Evolutionary conservation across 2,888 invertebrate species (phyloP), one percentile per base, ranked within the genome.

Genomic region (Perithous albicinctus): DNA sequence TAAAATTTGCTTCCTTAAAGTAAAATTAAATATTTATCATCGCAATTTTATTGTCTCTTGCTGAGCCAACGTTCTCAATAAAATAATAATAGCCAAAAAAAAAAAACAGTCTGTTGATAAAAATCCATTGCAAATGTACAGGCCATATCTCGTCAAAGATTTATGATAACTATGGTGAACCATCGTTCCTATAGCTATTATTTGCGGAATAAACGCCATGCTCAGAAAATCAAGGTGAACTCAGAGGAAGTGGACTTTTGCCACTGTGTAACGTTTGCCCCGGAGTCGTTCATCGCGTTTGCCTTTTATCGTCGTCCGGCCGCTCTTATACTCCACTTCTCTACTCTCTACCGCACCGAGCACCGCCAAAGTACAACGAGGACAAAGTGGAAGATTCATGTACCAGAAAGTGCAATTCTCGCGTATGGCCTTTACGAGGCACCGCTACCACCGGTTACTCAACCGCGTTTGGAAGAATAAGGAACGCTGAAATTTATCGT

Each of bases 301-400:
- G 38, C 56, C 54, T 70, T 70, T 70, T 70, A 70, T 70, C 70
- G 70, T 70, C 29, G 70, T 70, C 70, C 70, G 41, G 70, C 41
- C 56, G 41, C 56, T 41, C 56, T 41, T 70, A 56, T 41, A 26
- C 70, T 56, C 56, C 18, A 41, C 56, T 70, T 29, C 56, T 59
- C 59, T 35, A n/a, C n/a, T 56, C 56, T 12, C 32, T 23, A 32
- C 29, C 32, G n/a, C n/a, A 15, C 18, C 35, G 32, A 12, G 56
- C 41, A n/a, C n/a, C n/a, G n/a, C n/a, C n/a, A 18, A 70, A 56
- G 70, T 56, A 70, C 54, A 70, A 70, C 70, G 70, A 41, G 54
- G 70, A 70, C 70, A 70, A 70, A 70, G 56, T 70, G 70, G 70
- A 70, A 70, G 70, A 70, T 70, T 70, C 70, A 70, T 70, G 70